phyloP scores from a whole-genome alignment of 2,113 vertebrate genomes.

The Hipposideros armiger region DNA sequence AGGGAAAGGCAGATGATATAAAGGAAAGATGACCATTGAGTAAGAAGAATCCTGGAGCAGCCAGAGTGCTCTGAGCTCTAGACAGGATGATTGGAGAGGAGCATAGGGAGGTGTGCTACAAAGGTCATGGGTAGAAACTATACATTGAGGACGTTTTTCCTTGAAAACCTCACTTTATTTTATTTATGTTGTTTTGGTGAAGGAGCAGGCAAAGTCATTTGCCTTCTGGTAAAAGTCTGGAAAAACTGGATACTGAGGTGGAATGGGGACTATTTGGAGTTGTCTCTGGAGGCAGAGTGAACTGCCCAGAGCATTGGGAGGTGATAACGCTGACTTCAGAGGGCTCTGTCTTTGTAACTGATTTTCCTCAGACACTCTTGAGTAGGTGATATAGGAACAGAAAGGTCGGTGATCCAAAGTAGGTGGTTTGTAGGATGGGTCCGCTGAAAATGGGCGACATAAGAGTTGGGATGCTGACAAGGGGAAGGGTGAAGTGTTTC shows the following conservation, averaged over 20 bases:
- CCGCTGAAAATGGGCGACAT: neutral
- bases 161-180: neutral
- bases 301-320: neutral
- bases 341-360: neutral
- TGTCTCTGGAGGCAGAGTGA: neutral
- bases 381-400: neutral
- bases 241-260: neutral
- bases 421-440: neutral
- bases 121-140: neutral
- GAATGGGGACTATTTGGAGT: neutral
- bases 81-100: neutral
- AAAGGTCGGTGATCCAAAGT: neutral
- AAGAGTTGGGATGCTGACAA: neutral
- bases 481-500: neutral
- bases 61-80: neutral
- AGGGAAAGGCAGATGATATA: neutral
- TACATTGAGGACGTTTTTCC: neutral
- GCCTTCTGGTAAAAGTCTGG: neutral
- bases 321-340: neutral
- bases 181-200: neutral
- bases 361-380: neutral
- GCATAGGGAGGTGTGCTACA: neutral
- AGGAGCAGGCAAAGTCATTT: neutral
- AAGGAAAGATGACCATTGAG: neutral
- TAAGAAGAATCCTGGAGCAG: neutral